phyloP scores from a whole-genome alignment of 1,140 invertebrate genomes.

The Trialeurodes vaporariorum region DNA sequence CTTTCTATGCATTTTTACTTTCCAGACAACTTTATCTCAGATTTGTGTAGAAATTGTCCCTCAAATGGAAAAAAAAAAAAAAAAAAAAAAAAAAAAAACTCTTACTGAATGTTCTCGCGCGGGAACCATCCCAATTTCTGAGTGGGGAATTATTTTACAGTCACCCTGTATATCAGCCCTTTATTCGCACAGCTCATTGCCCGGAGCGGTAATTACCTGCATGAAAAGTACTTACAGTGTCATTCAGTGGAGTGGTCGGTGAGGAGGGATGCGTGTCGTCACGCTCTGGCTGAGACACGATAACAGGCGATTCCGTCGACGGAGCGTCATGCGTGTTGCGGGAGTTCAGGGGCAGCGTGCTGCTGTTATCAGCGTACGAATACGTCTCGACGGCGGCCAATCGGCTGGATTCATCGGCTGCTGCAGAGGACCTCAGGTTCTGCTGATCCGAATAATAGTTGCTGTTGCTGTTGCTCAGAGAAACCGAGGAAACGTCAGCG shows the following conservation, averaged over 20 bases:
- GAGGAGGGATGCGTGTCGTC: not conserved
- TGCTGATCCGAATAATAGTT: not conserved
- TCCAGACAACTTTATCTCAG: too few species aligned
- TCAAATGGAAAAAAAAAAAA: too few species aligned
- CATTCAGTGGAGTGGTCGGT: not conserved
- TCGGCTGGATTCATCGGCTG: not conserved
- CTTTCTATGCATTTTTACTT: too few species aligned
- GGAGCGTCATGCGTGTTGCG: not conserved
- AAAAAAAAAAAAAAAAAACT: too few species aligned
- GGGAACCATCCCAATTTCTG: too few species aligned
- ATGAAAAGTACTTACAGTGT: not conserved
- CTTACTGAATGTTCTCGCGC: too few species aligned
- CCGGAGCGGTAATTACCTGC: too few species aligned
- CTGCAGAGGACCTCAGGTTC: not conserved
- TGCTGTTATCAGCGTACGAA: not conserved
- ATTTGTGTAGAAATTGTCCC: too few species aligned
- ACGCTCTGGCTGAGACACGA: not conserved
- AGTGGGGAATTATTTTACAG: too few species aligned
- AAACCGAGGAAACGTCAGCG: too few species aligned
- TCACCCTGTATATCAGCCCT: too few species aligned
- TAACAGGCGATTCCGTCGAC: not conserved
- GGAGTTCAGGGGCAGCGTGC: not conserved
- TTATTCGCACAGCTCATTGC: too few species aligned
- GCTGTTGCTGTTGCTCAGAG: not conserved
- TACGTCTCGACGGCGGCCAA: not conserved